Base-by-base conservation (phyloP, 2,113 vertebrate genomes). In the Psittacula cyanocephala region DNA sequence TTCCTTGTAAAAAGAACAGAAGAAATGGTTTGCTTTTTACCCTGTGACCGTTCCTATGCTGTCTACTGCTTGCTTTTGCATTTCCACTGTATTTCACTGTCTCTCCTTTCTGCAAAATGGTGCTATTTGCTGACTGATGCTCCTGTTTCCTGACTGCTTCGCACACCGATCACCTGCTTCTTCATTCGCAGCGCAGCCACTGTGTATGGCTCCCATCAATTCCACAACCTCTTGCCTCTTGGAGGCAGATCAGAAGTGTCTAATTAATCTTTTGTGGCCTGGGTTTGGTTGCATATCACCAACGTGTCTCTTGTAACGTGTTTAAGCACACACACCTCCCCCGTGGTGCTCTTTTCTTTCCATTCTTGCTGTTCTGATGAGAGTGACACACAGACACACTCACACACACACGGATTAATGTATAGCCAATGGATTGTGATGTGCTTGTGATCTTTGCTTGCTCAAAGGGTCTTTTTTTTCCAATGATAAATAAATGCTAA, bases 361-460 rank as follows among this genome's bases (percentile, higher is more conserved):
- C 98, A 97, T 96, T 98, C 97, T 97, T 97, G 97, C 97, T 98
- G 98, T 98, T 97, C 97, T 97, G 96, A 97, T 97, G 94, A 98
- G 96, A 97, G 95, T 97, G 91, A 97, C 91, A 92, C 85, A 81
- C 50, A 97, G 13, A 62, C 15, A 57, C 15, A 60, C 13, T 24
- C 18, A 52, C 70, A 84, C 79, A 83, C 77, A 69, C 77, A 77
- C 24, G 86, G 91, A 97, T 98, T 98, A 97, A 97, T 99, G 98
- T 99, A 97, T 98, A 97, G 98, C 98, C 98, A 98, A 97, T 98
- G 98, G 98, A 98, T 98, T 99, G 99, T 99, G 98, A 99, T 95
- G 98, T 99, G 98, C 97, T 99, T 99, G 98, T 99, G 98, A 98
- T 98, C 98, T 98, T 98, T 99, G 99, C 99, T 99, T 99, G 99